Evolutionary conservation across 2,797 vertebrate genomes (phyloP).

Genomic region (Pangasius djambal): DNA sequence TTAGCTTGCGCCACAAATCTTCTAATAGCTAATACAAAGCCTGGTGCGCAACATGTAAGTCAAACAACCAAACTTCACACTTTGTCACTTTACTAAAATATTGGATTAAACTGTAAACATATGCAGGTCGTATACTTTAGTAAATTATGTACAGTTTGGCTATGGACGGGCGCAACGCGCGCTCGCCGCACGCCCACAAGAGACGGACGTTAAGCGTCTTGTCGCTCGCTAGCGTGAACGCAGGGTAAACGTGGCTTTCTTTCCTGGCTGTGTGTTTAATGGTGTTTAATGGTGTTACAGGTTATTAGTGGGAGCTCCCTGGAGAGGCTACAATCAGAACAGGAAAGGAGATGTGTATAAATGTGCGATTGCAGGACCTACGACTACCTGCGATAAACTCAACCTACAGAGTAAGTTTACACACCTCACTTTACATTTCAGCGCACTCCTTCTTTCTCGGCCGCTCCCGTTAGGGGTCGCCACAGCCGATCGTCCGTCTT

Average conservation of each 20-base stretch:
- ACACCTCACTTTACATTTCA: background rate
- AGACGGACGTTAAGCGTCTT: background rate
- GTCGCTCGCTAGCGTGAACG: background rate
- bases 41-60: background rate
- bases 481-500: too few relatives aligned
- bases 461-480: too few relatives aligned
- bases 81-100: background rate
- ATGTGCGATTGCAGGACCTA: slow-evolving; percentile 68
- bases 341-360: slow-evolving; percentile 85
- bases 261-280: background rate
- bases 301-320: slow-evolving; percentile 84
- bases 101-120: background rate
- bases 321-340: slow-evolving; percentile 79
- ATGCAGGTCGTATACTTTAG: background rate
- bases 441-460: too few relatives aligned
- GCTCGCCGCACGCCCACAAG: background rate
- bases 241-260: background rate
- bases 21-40: background rate
- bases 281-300: slow-evolving; percentile 61
- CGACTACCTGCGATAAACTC: slow-evolving; percentile 73
- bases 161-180: too few relatives aligned
- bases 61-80: background rate
- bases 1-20: background rate
- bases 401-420: slow-evolving; percentile 76
- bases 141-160: too few relatives aligned